Percentiles rank a stretch among this genome's conserved stretches.
Evolutionary conservation across 2,888 invertebrate genomes (phyloP).

Genomic region (Nomada flava): DNA sequence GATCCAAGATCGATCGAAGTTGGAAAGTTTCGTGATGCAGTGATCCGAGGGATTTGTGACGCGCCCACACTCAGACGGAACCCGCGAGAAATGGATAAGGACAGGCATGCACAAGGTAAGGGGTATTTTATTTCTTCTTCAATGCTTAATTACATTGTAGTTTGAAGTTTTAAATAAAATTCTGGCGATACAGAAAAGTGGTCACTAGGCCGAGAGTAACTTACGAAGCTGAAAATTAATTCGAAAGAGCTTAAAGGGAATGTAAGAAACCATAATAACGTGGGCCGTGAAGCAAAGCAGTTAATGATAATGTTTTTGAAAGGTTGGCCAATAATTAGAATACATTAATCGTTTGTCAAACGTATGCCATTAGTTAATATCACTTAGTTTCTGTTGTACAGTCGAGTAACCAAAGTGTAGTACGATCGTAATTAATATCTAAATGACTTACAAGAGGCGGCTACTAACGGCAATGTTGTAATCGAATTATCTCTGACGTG

Average conservation of each 20-base stretch:
- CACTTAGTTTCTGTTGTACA: neutral
- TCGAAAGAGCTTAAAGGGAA: no score
- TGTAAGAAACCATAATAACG: no score
- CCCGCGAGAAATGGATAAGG: conserved; percentile 80
- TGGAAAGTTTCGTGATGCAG: conserved; percentile 78
- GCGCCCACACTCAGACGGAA: conserved; percentile 61
- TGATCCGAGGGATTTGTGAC: conserved; percentile 72
- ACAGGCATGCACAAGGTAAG: conserved; percentile 79
- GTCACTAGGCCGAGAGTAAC: no score
- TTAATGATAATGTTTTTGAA: neutral
- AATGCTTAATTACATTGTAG: no score
- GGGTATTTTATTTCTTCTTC: conserved; percentile 3
- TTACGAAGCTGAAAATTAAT: no score
- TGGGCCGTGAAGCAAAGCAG: no score
- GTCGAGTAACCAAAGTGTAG: neutral
- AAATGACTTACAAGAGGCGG: conserved; percentile 4
- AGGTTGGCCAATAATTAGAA: neutral
- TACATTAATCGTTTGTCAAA: neutral
- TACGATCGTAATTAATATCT: neutral
- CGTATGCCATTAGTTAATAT: neutral
- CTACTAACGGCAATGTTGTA: conserved; percentile 4
- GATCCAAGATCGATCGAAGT: conserved; percentile 59
- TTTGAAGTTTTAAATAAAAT: no score
- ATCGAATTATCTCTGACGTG: neutral
- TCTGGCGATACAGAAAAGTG: no score